Percentiles rank a stretch among this genome's conserved stretches.
Evolutionary conservation across 2,888 invertebrate genomes (phyloP).

Genomic region (Chirona hameri): DNA sequence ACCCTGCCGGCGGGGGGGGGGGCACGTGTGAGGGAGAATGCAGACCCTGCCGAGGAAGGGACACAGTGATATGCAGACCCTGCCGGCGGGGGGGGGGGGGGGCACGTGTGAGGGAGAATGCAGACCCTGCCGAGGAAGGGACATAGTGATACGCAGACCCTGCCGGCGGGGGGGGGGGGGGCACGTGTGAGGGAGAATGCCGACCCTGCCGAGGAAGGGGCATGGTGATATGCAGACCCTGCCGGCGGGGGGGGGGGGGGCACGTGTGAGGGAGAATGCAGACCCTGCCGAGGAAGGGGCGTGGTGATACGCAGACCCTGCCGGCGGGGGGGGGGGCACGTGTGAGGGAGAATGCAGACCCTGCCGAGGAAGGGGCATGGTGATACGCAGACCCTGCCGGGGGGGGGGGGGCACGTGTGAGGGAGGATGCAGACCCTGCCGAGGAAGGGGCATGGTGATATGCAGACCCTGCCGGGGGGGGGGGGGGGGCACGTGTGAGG

Average conservation of each 20-base stretch:
- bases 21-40: neutral
- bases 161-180: constrained; percentile 38
- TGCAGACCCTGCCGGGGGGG: constrained; percentile 46
- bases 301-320: constrained; percentile 53
- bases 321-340: no score
- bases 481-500: neutral
- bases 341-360: constrained; percentile 27
- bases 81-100: constrained; percentile 40
- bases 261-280: constrained; percentile 22
- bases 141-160: constrained; percentile 53
- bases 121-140: no score
- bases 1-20: constrained; percentile 44
- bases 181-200: neutral
- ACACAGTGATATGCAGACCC: constrained; percentile 54
- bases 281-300: no score
- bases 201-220: no score
- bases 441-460: constrained; percentile 55
- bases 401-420: no score
- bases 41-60: no score
- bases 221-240: no score
- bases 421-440: constrained; percentile 30
- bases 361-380: no score
- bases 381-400: constrained; percentile 50
- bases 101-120: neutral
- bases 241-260: no score